Percentiles rank a stretch among this genome's conserved stretches.
phyloP scores from a whole-genome alignment of 2,888 invertebrate genomes.

The Eumacrocentrus americanus region DNA sequence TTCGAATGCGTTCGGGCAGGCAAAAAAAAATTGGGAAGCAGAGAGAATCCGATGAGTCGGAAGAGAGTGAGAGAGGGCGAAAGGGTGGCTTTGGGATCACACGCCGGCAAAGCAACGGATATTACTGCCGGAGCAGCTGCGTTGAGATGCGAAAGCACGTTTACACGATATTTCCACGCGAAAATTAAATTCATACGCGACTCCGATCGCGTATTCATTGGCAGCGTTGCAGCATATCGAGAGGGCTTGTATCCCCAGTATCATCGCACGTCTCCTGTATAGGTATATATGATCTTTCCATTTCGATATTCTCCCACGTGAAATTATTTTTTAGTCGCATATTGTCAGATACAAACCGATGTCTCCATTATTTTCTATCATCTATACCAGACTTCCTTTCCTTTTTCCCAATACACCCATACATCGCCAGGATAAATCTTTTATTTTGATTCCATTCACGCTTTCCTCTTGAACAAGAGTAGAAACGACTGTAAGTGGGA shows the following conservation, averaged over 20 bases:
- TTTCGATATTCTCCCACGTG: background rate
- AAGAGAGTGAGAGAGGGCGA: no score
- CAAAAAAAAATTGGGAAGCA: background rate
- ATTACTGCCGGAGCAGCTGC: slow-evolving; percentile 30
- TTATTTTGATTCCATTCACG: slow-evolving; percentile 9
- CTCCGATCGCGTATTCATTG: slow-evolving; percentile 54
- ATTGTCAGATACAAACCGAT: background rate
- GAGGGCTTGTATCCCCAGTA: no score
- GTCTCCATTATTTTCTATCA: background rate
- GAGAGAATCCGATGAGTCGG: background rate
- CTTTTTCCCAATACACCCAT: background rate
- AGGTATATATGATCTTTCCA: background rate
- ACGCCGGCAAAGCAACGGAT: slow-evolving; percentile 24
- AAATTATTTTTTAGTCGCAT: background rate
- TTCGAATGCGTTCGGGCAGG: no score
- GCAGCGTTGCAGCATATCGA: slow-evolving; percentile 37
- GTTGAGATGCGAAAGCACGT: slow-evolving; percentile 47
- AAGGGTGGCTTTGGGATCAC: no score
- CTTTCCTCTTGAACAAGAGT: slow-evolving; percentile 4
- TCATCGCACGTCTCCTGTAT: no score
- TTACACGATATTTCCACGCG: slow-evolving; percentile 49
- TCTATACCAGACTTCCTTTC: background rate
- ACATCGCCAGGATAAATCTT: background rate
- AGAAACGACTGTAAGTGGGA: slow-evolving; percentile 46
- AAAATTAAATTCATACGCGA: slow-evolving; percentile 54